Base-by-base conservation (phyloP, 64 coral and sea anemone species). In the Actinia equina region DNA sequence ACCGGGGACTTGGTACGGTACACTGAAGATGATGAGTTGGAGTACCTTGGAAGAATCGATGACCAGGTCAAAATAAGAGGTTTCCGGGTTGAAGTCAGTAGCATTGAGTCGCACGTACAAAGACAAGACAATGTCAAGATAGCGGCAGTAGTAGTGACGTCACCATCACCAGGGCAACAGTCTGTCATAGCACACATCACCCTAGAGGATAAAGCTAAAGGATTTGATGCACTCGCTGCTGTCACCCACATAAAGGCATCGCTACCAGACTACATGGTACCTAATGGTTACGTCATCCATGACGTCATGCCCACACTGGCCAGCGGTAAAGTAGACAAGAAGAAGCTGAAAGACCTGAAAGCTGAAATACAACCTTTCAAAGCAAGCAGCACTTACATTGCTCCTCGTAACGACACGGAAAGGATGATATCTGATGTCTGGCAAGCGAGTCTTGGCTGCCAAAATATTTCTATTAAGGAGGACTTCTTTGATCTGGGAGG, bases 1-100 rank as follows among this genome's bases (percentile, higher is more conserved):
- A 84, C 83, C 15, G 83, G 83, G 5, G 83, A 84, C 56, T 30
- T 84, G 23, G 45, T 19, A 30, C 83, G 83, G 14, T 84, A 6
- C 15, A 84, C 83, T 6, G 49, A 53, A 59, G 83, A 18, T 46
- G 83, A 52, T 14, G 83, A 55, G 45, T 7, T 84, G 15, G 83
- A 84, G 59, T 84, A 84, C 27, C 83, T 84, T 16, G 83, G 83
- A 20, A 52, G 83, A 59, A 52, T 52, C 46, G 83, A 84, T 59
- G 83, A 59, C n/a, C 83, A 84, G 27, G 83, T 84, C 15, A 84
- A 84, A 52, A 52, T 84, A 3, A 52, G 83, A 15, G 83, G 83
- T 1, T 84, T 84, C 45, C 46, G 83, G 25, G 55, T 84, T 22
- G 83, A 84, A 18, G 5, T 84, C 41, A 30, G 77, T 18, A 80